Base-by-base conservation (phyloP, 2,888 invertebrate species). In the Sinohyriopsis cumingii region DNA sequence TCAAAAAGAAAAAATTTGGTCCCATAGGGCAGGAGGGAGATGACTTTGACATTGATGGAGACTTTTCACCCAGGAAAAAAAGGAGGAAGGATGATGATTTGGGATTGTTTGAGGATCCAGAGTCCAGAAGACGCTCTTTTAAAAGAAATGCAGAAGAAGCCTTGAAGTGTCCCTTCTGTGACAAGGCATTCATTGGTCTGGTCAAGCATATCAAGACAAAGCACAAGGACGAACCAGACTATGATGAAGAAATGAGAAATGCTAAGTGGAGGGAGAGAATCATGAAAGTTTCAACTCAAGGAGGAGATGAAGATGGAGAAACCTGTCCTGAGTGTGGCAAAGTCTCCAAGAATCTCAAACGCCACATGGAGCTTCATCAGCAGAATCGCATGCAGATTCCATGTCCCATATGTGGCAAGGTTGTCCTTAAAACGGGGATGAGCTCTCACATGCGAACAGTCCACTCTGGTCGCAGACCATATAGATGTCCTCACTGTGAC, bases 401-500 rank as follows among this genome's bases (percentile, higher is more conserved):
- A 12, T 87, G 87, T 68, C 87, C 87, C 20, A 87, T 87, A 64
- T 87, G 87, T 79, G 84, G 85, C 22, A 87, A 87, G 78, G 85
- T 85, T 28, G 87, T 87, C 59, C 80, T 86, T 54, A 86, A 86
- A 74, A 86, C 86, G 54, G 87, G 86, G 28, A 86, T 87, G 84
- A 87, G 86, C 69, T 86, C 86, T 53, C 87, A 87, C 73, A 87
- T 87, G 86, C 78, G 86, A 59, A 87, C 86, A 20, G 87, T 87
- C 6, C 87, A 87, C 73, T 87, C 87, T 68, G 87, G 87, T n/a
- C 79, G 86, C 19, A 81, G 85, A 62, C 87, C 87, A 55, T 86
- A 87, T 80, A 86, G 87, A 69, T 87, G 87, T 72, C 87, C 87
- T 19, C 86, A 87, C 73, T 87, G 87, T 76, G 87, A 87, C 71